Conservation (phyloP, 1,140 invertebrate species). For the Nymphalis io region DNA sequence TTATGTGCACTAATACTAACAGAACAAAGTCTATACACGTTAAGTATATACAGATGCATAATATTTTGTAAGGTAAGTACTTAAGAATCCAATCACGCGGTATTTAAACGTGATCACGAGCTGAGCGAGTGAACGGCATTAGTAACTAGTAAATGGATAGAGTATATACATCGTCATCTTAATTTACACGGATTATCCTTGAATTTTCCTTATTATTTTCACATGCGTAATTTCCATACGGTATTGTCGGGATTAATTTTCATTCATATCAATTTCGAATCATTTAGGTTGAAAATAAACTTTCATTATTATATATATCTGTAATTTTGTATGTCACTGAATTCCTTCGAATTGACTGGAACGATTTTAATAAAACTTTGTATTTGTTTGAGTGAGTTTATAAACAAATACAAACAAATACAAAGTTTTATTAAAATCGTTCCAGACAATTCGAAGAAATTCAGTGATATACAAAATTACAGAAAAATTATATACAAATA, state of each 20-base stretch:
- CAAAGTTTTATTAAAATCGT: too few species aligned
- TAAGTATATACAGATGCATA: neutral
- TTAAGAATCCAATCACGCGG: constrained; percentile 14
- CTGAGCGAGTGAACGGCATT: constrained; percentile 9
- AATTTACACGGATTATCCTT: neutral
- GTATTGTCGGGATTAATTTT: neutral
- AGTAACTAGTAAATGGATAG: constrained; percentile 1
- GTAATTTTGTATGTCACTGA: too few species aligned
- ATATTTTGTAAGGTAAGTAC: neutral
- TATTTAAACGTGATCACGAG: constrained; percentile 9
- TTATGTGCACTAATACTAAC: neutral
- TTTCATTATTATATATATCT: too few species aligned
- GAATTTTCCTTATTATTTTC: neutral
- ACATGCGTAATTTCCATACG: neutral
- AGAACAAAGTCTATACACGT: constrained; percentile 1
- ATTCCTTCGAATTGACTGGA: too few species aligned
- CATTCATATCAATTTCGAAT: too few species aligned
- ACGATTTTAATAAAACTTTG: too few species aligned
- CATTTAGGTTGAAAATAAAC: too few species aligned
- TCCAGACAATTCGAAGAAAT: too few species aligned
- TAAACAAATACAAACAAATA: too few species aligned
- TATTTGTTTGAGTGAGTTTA: too few species aligned
- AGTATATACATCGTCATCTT: neutral
- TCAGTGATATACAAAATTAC: too few species aligned
- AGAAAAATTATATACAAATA: too few species aligned